Evolutionary conservation across 2,888 invertebrate species (phyloP), one percentile per base, ranked within the genome.

Genomic region (Aphidoletes aphidimyza): DNA sequence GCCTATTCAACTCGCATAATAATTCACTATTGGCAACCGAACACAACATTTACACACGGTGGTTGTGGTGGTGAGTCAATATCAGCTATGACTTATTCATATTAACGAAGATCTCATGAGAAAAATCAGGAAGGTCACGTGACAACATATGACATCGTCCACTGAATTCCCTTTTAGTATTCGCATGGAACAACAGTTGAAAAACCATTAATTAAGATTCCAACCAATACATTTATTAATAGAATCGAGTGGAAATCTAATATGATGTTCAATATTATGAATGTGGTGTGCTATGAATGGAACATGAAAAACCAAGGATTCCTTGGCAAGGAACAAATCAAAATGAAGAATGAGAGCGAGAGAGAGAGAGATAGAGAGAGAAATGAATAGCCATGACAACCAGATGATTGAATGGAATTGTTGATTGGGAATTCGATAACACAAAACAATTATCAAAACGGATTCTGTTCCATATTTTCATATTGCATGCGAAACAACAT

Each of bases 131-230:
- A 30, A 30, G 69, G 69, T 30, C 69, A 69, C 69, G 26, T 69
- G 69, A 69, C 47, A 3, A 17, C 26, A 69, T 37, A 81, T 81
- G 81, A 81, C 81, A 81, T 81, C 81, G 37, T 81, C 14, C 69
- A 6, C 17, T 34, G 19, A n/a, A 37, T 37, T 81, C 37, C 81
- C 19, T 81, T 37, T 81, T n/a, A 81, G n/a, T 81, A 37, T 81
- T 37, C 37, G 22, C 22, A 81, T 81, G 36, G n/a, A n/a, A 37
- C 9, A 54, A n/a, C 22, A 37, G 36, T 81, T 81, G 81, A 37
- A 81, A 36, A 37, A 37, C 81, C 81, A 81, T 81, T 81, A 37
- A 81, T 81, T 81, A 37, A 22, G 81, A 81, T 37, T 81, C 81
- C 37, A 78, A 78, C 17, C 2, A 9, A 59, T 59, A 47, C 47